These are phyloP conservation scores for Yponomeuta sedellus DNA, from an alignment of 2,888 invertebrate genomes.

Conservation along the genomic window DNA sequence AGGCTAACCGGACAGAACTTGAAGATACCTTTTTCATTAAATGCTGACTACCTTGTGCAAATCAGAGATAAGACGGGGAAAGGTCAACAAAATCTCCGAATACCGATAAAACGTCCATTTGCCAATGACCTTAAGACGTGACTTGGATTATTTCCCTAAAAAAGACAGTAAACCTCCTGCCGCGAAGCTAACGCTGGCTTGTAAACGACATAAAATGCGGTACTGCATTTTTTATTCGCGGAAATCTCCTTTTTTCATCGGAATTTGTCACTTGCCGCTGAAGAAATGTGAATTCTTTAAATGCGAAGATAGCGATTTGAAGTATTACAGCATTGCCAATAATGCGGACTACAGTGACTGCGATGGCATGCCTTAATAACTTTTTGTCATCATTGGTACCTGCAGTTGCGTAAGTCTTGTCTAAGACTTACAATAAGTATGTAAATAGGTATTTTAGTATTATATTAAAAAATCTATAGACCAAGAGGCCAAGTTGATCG, in stretches of 20 bases:
- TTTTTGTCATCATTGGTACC: too few relatives aligned
- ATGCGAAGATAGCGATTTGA: not conserved
- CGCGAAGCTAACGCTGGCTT: not conserved
- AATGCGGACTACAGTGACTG: not conserved
- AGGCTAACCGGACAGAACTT: not conserved
- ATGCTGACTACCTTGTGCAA: not conserved
- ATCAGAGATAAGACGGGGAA: not conserved
- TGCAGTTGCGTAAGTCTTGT: too few relatives aligned
- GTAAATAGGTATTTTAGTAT: too few relatives aligned
- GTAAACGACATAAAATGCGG: not conserved
- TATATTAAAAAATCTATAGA: too few relatives aligned
- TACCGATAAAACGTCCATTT: not conserved
- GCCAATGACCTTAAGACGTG: slow-evolving; percentile 7
- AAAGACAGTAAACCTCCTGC: not conserved
- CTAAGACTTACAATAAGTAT: too few relatives aligned
- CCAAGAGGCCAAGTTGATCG: too few relatives aligned
- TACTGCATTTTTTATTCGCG: not conserved
- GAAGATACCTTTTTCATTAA: not conserved
- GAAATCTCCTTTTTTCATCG: not conserved
- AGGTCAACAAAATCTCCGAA: slow-evolving; percentile 5
- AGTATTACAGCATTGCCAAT: not conserved
- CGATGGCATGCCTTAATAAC: not conserved
- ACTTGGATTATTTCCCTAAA: not conserved
- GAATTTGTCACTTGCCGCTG: not conserved
- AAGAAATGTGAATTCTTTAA: slow-evolving; percentile 4